Evolutionary conservation across 2,113 vertebrate genomes (phyloP), one percentile per base, ranked within the genome.

Genomic region (Lycaon pictus): DNA sequence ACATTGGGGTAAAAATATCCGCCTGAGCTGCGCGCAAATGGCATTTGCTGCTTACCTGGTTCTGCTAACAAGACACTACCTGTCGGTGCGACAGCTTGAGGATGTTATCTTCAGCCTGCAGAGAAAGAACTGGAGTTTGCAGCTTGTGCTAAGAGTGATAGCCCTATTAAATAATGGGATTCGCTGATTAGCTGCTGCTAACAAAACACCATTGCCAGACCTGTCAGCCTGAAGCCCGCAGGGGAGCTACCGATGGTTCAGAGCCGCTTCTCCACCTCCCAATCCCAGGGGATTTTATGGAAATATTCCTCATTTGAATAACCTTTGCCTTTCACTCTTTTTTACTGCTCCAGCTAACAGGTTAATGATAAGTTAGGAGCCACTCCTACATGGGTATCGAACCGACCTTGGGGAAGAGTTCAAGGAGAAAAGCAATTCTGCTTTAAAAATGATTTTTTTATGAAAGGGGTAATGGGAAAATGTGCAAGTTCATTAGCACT

Each of bases 121-220:
- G 98, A 98, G 97, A 98, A 97, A 97, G 92, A 98, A 97, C 56
- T 97, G 96, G 96, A 98, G 98, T 99, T 98, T 98, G 97, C 0
- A 0, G 97, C 97, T 98, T 98, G 97, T 98, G 95, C 97, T 97
- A 98, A 98, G 98, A 99, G 98, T 97, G 98, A 99, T 98, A 98
- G 98, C 98, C 98, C 98, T 98, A 98, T 98, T 98, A 98, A 98
- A 97, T 98, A 98, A 98, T 97, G 98, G 98, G 97, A 98, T 98
- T 99, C 96, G 11, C 98, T 98, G 98, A 99, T 98, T 98, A 99
- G 98, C 97, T 98, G 97, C 98, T 97, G 98, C 98, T 99, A 98
- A 98, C 98, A 98, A 98, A 99, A 98, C 98, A 98, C 94, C 95
- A 91, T 98, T 97, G 97, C 95, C 97, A 97, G 97, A 98, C 95